Evolutionary conservation across 2,113 vertebrate species (phyloP).

Genomic region (Melanocharis versteri): DNA sequence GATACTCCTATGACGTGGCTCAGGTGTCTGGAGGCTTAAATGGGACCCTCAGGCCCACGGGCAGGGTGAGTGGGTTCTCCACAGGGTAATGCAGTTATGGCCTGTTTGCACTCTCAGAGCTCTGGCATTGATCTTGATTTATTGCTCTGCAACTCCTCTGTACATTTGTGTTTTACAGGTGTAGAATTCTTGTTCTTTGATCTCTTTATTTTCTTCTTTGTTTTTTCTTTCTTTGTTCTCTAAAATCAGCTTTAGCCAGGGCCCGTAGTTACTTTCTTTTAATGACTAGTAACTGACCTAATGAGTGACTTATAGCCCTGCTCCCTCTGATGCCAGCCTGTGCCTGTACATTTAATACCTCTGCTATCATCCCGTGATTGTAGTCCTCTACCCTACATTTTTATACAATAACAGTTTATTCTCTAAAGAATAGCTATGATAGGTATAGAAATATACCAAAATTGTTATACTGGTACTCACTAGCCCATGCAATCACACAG

Average conservation of each 20-base stretch:
- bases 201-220: neutral
- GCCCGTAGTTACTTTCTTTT: neutral
- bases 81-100: neutral
- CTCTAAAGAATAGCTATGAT: neutral
- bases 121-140: neutral
- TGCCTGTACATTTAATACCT: neutral
- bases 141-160: neutral
- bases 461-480: accelerated
- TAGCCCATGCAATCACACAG: neutral
- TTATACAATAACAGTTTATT: neutral
- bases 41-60: accelerated
- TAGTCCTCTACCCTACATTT: neutral
- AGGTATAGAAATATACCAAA: neutral
- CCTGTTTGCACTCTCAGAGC: neutral
- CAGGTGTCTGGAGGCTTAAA: neutral
- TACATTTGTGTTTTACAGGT: neutral
- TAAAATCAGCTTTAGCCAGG: neutral
- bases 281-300: neutral
- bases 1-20: neutral
- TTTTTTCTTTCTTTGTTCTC: neutral
- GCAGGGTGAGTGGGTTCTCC: neutral
- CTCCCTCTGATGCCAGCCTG: neutral
- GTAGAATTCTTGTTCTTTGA: neutral
- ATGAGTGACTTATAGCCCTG: neutral
- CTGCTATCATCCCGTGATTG: neutral